These are phyloP conservation scores for Falco punctatus DNA, from an alignment of 2,113 vertebrate species.

Conservation along the genomic window DNA sequence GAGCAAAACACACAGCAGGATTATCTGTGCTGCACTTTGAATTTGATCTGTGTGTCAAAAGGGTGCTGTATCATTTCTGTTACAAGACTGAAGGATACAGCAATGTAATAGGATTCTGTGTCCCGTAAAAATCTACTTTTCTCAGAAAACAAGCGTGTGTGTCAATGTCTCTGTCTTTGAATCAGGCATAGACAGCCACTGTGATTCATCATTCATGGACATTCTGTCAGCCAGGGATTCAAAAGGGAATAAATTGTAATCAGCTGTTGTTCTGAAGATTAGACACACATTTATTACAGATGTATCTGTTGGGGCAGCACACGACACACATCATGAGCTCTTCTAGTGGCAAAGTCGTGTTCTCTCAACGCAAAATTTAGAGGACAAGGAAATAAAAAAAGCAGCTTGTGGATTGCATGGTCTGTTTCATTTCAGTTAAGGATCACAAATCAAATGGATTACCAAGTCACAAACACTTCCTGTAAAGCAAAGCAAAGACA, in stretches of 20 bases:
- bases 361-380: not conserved
- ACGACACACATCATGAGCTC: not conserved
- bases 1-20: not conserved
- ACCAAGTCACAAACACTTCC: not conserved
- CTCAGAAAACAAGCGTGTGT: not conserved
- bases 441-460: slow-evolving; percentile 23
- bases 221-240: not conserved
- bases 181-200: not conserved
- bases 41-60: not conserved
- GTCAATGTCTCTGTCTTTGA: not conserved
- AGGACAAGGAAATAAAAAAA: not conserved
- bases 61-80: not conserved
- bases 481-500: not conserved
- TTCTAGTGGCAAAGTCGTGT: not conserved
- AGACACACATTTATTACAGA: slow-evolving; percentile 15
- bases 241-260: slow-evolving; percentile 24
- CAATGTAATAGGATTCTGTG: not conserved
- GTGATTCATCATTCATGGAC: not conserved
- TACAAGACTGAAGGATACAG: not conserved
- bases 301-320: not conserved
- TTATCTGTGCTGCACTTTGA: not conserved
- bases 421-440: slow-evolving; percentile 21
- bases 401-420: not conserved
- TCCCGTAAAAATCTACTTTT: slow-evolving; percentile 25
- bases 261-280: not conserved